Percentiles rank a stretch among this genome's conserved stretches.
phyloP scores from a whole-genome alignment of 2,797 vertebrate species.

The Myotis planiceps region DNA sequence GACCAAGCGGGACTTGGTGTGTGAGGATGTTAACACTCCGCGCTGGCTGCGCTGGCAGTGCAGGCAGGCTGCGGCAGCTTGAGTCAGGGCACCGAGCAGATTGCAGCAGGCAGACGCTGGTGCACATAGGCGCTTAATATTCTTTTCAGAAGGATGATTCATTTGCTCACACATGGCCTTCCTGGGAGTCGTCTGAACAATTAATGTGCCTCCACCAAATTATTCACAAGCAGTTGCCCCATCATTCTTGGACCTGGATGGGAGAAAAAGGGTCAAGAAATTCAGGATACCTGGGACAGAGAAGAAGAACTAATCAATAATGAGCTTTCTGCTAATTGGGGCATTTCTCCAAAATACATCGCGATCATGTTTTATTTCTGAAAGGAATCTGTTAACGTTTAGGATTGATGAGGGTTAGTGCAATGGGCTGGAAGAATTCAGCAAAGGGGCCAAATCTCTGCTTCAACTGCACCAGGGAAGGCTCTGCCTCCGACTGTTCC shows the following conservation, averaged over 20 bases:
- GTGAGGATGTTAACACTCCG: background rate
- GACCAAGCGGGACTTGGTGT: background rate
- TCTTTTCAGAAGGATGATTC: background rate
- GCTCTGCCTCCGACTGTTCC: background rate
- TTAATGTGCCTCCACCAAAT: background rate
- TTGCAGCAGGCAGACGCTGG: background rate
- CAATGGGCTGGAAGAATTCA: background rate
- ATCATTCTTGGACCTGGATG: background rate
- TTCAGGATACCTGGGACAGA: background rate
- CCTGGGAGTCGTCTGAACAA: background rate
- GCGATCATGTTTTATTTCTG: constrained; percentile 1
- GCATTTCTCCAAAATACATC: background rate
- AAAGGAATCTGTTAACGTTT: background rate
- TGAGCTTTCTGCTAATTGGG: background rate
- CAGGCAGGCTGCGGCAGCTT: background rate
- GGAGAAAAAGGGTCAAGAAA: background rate
- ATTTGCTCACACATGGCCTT: background rate
- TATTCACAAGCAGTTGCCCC: background rate
- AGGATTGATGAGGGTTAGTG: background rate
- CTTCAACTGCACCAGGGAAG: fast-evolving
- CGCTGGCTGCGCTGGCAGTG: background rate
- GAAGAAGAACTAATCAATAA: background rate
- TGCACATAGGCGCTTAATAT: background rate
- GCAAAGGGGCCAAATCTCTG: background rate
- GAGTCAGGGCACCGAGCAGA: background rate